These are phyloP conservation scores for Agrilus biguttatus DNA, from an alignment of 2,888 invertebrate species.

Conservation along the genomic window DNA sequence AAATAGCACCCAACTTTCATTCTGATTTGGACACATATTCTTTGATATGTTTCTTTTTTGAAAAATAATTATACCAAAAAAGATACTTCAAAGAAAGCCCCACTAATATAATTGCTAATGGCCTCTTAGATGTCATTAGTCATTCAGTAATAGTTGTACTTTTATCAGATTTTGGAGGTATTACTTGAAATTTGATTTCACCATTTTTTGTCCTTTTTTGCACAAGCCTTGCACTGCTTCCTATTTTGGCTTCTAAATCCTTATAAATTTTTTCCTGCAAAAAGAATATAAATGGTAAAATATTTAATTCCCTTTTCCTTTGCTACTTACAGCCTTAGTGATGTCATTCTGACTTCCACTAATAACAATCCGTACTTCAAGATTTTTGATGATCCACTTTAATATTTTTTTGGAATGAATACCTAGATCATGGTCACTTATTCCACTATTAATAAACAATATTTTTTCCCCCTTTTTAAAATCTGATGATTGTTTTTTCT, in stretches of 20 bases:
- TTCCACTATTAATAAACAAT: constrained; percentile 44
- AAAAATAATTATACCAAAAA: not conserved
- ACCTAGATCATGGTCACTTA: constrained; percentile 50
- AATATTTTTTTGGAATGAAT: constrained; percentile 47
- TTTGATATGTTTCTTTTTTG: not conserved
- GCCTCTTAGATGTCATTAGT: too few species aligned
- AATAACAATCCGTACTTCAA: constrained; percentile 47
- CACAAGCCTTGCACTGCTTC: constrained; percentile 38
- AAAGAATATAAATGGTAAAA: not conserved
- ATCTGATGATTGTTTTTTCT: constrained; percentile 23
- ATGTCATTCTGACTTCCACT: constrained; percentile 33
- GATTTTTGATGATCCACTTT: constrained; percentile 50
- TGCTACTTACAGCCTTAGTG: constrained; percentile 26
- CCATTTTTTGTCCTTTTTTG: constrained; percentile 49
- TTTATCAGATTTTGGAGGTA: constrained; percentile 31
- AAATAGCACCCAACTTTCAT: too few species aligned
- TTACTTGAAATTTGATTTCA: constrained; percentile 46
- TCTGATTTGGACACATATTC: too few species aligned
- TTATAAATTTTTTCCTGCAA: constrained; percentile 44
- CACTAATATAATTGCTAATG: not conserved
- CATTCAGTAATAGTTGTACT: not conserved
- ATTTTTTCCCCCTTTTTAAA: constrained; percentile 47
- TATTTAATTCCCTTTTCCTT: not conserved
- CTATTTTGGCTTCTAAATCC: constrained; percentile 38
- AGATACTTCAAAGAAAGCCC: not conserved